Conservation (phyloP, 2,113 vertebrate species). For the Suncus etruscus region DNA sequence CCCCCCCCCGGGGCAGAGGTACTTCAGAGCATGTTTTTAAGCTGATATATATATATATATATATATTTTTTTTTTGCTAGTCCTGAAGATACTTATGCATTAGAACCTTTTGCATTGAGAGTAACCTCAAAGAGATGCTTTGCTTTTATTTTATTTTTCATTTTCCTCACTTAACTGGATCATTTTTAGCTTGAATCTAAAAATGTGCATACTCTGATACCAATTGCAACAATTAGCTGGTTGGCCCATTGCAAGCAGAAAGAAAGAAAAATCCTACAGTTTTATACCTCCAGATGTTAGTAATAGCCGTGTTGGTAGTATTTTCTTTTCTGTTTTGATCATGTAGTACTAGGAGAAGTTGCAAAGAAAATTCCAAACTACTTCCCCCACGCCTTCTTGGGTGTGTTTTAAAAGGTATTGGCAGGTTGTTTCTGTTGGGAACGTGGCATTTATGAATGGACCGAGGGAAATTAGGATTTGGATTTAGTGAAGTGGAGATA, state of each 20-base stretch:
- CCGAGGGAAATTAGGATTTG: conserved; percentile 31
- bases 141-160: background rate
- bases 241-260: conserved; percentile 64
- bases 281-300: conserved; percentile 61
- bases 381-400: background rate
- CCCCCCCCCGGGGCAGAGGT: background rate
- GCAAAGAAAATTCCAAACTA: conserved; percentile 24
- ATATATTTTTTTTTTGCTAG: background rate
- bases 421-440: conserved; percentile 57
- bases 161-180: conserved; percentile 34
- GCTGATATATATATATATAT: too few relatives aligned
- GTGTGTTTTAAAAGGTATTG: conserved; percentile 56
- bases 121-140: background rate
- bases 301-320: conserved; percentile 53
- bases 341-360: conserved; percentile 68
- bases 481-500: conserved; percentile 17
- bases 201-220: conserved; percentile 72
- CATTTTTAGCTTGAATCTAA: conserved; percentile 12
- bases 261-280: conserved; percentile 34
- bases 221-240: conserved; percentile 58
- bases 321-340: conserved; percentile 73
- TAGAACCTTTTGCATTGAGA: background rate
- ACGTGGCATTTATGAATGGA: conserved; percentile 55
- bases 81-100: conserved; percentile 37
- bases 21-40: background rate